phyloP scores from a whole-genome alignment of 2,797 vertebrate genomes.

The Microcaecilia unicolor region DNA sequence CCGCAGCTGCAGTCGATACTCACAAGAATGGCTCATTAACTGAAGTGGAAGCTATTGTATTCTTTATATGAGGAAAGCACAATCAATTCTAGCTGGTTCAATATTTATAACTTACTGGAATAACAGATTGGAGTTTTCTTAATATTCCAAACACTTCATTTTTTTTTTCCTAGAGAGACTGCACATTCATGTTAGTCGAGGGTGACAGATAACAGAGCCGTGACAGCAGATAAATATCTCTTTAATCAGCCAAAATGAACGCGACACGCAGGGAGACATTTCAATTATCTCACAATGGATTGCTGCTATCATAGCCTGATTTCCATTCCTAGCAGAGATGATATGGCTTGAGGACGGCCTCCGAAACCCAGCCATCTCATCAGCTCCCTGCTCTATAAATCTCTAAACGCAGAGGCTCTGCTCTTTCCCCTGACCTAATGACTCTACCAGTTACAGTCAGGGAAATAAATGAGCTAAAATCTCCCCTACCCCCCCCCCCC shows the following conservation, averaged over 20 bases:
- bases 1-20: background rate
- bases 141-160: conserved; percentile 28
- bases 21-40: conserved; percentile 5
- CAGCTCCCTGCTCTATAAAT: conserved; percentile 72
- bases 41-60: background rate
- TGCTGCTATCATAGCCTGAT: conserved; percentile 71
- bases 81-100: conserved; percentile 1
- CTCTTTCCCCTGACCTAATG: conserved; percentile 68
- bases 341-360: conserved; percentile 49
- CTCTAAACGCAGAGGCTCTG: conserved; percentile 34
- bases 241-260: conserved; percentile 79
- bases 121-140: conserved; percentile 22
- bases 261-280: conserved; percentile 88
- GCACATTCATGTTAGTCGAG: conserved; percentile 20
- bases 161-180: conserved; percentile 16
- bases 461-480: conserved; percentile 56
- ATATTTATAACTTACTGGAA: conserved; percentile 10
- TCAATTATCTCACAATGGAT: conserved; percentile 97
- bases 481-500: no score
- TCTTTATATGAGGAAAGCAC: background rate
- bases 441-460: conserved; percentile 40
- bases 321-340: conserved; percentile 75
- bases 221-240: conserved; percentile 80
- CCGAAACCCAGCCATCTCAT: conserved; percentile 41
- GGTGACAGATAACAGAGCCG: conserved; percentile 56